Percentiles rank a stretch among this genome's conserved stretches.
Evolutionary conservation across 2,888 invertebrate genomes (phyloP).

Genomic region (Rhagophthalmus giganteus): DNA sequence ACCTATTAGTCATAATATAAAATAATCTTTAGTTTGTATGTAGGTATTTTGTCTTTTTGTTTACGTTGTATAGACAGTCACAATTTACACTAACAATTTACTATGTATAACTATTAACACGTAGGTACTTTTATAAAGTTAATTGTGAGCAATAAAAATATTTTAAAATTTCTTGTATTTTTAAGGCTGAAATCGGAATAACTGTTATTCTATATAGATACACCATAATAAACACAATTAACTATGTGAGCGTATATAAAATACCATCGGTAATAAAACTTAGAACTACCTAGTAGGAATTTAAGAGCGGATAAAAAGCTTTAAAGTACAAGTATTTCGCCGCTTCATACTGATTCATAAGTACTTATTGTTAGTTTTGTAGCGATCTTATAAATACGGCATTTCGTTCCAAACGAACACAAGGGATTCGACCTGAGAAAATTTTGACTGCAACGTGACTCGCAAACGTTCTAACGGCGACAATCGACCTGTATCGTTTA

Average conservation of each 20-base stretch:
- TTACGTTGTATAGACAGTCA: slow-evolving; percentile 19
- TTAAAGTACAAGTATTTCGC: too few relatives aligned
- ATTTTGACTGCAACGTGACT: too few relatives aligned
- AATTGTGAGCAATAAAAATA: slow-evolving; percentile 13
- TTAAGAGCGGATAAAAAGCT: too few relatives aligned
- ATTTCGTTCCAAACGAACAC: too few relatives aligned
- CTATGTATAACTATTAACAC: slow-evolving; percentile 12
- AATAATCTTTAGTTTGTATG: slow-evolving; percentile 21
- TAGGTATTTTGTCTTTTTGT: slow-evolving; percentile 22
- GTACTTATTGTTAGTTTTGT: not conserved
- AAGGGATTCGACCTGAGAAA: too few relatives aligned
- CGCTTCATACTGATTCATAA: too few relatives aligned
- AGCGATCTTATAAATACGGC: too few relatives aligned
- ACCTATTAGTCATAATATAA: slow-evolving; percentile 27
- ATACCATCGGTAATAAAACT: not conserved
- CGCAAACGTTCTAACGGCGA: too few relatives aligned
- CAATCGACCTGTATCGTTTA: too few relatives aligned
- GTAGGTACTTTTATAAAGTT: not conserved
- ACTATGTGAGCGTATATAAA: not conserved
- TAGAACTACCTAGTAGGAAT: too few relatives aligned
- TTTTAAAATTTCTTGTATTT: not conserved
- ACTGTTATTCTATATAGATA: not conserved
- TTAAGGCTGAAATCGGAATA: not conserved
- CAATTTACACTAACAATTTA: slow-evolving; percentile 16
- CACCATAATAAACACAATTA: not conserved